A percentile compares a stretch with the other conserved stretches of the same genome.
Conservation (phyloP, 2,797 vertebrate genomes). For the Chrysolophus pictus region DNA sequence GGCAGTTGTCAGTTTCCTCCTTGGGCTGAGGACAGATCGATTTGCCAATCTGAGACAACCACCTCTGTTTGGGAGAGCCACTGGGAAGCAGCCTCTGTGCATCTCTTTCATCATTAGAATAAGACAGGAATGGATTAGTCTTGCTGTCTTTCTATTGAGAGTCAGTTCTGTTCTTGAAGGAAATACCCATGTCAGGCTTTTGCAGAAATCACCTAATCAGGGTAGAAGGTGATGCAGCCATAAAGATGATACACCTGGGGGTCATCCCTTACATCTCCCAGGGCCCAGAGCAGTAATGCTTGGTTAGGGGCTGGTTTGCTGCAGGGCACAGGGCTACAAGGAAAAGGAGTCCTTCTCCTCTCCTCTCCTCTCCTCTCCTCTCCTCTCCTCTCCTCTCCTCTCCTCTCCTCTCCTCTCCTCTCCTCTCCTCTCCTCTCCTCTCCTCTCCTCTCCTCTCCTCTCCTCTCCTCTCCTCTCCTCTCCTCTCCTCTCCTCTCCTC, state of each 20-base stretch:
- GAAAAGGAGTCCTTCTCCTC: background rate
- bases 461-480: no score
- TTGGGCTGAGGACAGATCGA: background rate
- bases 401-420: no score
- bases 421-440: no score
- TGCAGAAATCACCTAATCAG: no score
- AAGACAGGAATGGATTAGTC: background rate
- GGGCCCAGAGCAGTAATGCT: background rate
- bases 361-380: no score
- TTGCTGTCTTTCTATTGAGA: background rate
- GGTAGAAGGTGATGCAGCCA: background rate
- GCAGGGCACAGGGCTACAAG: background rate
- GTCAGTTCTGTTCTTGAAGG: background rate
- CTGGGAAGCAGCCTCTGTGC: background rate
- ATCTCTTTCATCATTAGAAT: background rate
- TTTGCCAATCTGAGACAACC: background rate
- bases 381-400: no score
- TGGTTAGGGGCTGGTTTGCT: background rate
- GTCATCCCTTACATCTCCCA: background rate
- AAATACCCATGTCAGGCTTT: background rate
- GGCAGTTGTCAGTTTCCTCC: background rate
- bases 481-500: no score
- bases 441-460: no score
- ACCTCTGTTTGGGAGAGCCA: background rate
- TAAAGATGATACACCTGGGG: accelerated